Percentiles rank a stretch among this genome's conserved stretches.
Evolutionary conservation across 2,113 vertebrate species (phyloP).

Genomic region (Zapus hudsonius): DNA sequence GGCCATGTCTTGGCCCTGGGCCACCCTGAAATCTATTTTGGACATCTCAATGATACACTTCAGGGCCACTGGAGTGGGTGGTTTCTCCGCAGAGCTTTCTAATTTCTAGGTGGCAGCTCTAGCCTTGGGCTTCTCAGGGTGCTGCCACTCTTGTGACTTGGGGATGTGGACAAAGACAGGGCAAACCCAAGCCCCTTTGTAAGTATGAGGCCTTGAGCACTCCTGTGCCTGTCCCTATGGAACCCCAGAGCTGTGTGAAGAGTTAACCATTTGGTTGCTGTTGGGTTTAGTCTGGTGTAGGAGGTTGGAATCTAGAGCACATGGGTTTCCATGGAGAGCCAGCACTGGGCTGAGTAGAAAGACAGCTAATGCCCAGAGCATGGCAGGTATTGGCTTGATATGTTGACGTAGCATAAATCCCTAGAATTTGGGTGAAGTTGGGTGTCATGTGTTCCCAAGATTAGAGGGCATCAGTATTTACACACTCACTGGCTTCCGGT

Average conservation of each 20-base stretch:
- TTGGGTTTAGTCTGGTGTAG: background rate
- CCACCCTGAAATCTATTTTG: constrained; percentile 66
- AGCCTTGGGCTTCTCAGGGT: background rate
- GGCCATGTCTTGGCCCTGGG: background rate
- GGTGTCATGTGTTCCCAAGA: background rate
- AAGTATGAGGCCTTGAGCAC: background rate
- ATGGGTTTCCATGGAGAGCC: background rate
- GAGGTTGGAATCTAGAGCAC: background rate
- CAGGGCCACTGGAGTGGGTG: background rate
- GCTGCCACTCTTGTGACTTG: background rate
- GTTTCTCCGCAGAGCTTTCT: background rate
- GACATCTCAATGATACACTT: constrained; percentile 37
- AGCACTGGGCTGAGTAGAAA: background rate
- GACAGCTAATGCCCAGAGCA: background rate
- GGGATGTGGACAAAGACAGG: background rate
- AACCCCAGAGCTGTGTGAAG: background rate
- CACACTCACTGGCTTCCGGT: background rate
- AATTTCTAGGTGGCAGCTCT: background rate
- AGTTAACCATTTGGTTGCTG: background rate
- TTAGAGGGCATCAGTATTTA: too few species aligned
- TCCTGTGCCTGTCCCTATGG: background rate
- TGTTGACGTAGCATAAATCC: background rate
- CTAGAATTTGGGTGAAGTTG: background rate
- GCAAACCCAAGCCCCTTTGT: background rate
- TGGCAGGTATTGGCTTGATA: background rate